Percentiles rank a stretch among this genome's conserved stretches.
These are phyloP conservation scores for Mimas tiliae DNA, from an alignment of 2,888 invertebrate species.

Conservation along the genomic window DNA sequence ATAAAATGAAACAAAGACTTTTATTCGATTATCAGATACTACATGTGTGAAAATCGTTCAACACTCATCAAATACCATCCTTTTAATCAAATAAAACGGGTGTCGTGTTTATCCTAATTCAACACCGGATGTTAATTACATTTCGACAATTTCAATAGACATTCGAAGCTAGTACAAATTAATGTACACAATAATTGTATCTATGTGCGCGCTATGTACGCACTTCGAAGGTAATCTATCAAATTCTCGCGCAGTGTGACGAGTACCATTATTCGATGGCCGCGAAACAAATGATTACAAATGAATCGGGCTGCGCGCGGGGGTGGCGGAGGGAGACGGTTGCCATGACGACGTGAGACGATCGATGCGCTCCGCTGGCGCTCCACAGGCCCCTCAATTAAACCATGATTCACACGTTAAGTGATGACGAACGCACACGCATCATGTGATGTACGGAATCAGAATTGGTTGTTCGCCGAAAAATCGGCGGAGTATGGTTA, in stretches of 20 bases:
- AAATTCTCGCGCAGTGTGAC: slow-evolving; percentile 72
- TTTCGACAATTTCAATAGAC: slow-evolving; percentile 13
- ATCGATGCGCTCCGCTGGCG: slow-evolving; percentile 69
- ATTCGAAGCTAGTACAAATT: slow-evolving; percentile 25
- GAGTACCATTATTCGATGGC: slow-evolving; percentile 75
- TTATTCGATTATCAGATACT: not conserved
- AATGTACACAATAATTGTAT: slow-evolving; percentile 49
- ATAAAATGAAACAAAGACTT: not conserved
- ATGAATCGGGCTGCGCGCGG: slow-evolving; percentile 68
- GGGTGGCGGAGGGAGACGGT: slow-evolving; percentile 56
- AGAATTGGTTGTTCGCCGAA: slow-evolving; percentile 34
- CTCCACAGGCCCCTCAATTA: slow-evolving; percentile 69
- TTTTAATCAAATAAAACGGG: slow-evolving; percentile 14
- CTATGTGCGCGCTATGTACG: slow-evolving; percentile 42
- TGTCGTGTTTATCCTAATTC: slow-evolving; percentile 17
- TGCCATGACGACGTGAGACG: slow-evolving; percentile 76
- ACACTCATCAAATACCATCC: not conserved
- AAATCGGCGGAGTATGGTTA: slow-evolving; percentile 19
- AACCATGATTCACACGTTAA: slow-evolving; percentile 80
- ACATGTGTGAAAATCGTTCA: not conserved
- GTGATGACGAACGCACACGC: slow-evolving; percentile 67
- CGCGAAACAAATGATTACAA: slow-evolving; percentile 84
- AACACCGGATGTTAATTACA: slow-evolving; percentile 17
- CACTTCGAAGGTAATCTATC: slow-evolving; percentile 63
- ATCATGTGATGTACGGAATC: slow-evolving; percentile 45